Percentiles rank a stretch among this genome's conserved stretches.
phyloP scores from a whole-genome alignment of 2,113 vertebrate species.

The Rissa tridactyla region DNA sequence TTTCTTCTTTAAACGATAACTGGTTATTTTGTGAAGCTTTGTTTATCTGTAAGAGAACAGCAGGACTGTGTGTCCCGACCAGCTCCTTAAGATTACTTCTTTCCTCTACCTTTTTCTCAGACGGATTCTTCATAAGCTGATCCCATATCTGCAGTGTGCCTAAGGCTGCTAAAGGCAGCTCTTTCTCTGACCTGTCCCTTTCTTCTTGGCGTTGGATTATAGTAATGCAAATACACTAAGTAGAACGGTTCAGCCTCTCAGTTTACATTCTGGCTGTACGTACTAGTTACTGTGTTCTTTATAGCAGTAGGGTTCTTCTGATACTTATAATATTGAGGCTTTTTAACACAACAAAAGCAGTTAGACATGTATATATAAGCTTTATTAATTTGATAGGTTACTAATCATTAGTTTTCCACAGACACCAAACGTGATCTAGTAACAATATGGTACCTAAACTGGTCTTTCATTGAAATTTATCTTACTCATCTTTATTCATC shows the following conservation, averaged over 20 bases:
- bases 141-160: background rate
- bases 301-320: background rate
- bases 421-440: rapidly evolving
- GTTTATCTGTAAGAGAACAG: rapidly evolving
- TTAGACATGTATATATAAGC: background rate
- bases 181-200: background rate
- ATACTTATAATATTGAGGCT: background rate
- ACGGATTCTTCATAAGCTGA: background rate
- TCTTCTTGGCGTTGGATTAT: background rate
- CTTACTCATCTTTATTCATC: background rate
- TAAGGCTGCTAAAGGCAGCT: background rate
- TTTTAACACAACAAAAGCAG: background rate
- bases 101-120: background rate
- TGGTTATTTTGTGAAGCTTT: rapidly evolving
- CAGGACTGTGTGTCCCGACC: background rate
- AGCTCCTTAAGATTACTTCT: rapidly evolving
- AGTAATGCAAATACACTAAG: background rate
- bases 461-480: background rate
- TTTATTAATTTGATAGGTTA: background rate
- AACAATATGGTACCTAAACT: background rate
- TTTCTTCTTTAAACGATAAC: rapidly evolving
- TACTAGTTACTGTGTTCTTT: background rate
- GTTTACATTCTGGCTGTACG: rapidly evolving
- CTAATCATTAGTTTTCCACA: background rate
- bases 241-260: background rate